Conservation (phyloP, 2,113 vertebrate genomes). For the Lasiurus borealis region DNA sequence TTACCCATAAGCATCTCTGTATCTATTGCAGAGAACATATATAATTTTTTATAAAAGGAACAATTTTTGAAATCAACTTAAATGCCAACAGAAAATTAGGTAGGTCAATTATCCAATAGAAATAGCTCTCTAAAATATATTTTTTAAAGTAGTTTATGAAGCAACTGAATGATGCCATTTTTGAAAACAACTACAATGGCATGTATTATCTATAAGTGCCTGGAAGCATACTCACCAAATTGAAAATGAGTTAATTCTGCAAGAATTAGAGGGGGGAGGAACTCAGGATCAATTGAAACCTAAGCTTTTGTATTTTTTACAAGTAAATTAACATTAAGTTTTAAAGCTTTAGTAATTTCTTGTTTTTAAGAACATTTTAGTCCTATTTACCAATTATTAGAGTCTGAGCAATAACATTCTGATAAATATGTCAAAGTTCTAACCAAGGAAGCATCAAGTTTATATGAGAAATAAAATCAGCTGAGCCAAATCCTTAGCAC, state of each 20-base stretch:
- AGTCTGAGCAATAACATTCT: neutral
- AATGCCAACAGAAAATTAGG: neutral
- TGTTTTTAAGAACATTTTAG: constrained; percentile 49
- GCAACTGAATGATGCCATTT: neutral
- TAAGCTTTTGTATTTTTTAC: neutral
- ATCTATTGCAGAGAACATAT: neutral
- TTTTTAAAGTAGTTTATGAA: constrained; percentile 47
- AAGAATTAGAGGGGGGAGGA: neutral
- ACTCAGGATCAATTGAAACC: neutral
- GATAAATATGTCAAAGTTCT: constrained; percentile 38
- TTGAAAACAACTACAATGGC: neutral
- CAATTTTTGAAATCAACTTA: neutral
- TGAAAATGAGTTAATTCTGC: constrained; percentile 12
- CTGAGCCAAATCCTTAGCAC: neutral
- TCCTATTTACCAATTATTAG: neutral
- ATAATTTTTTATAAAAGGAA: neutral
- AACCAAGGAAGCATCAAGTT: neutral
- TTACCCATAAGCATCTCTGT: neutral
- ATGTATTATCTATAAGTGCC: neutral
- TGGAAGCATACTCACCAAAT: neutral
- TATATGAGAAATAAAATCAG: neutral
- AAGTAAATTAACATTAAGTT: constrained; percentile 11
- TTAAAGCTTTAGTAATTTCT: neutral
- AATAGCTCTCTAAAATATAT: neutral
- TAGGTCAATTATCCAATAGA: neutral